Base-by-base conservation (phyloP, 1,140 invertebrate genomes). In the Tetranychus urticae region DNA sequence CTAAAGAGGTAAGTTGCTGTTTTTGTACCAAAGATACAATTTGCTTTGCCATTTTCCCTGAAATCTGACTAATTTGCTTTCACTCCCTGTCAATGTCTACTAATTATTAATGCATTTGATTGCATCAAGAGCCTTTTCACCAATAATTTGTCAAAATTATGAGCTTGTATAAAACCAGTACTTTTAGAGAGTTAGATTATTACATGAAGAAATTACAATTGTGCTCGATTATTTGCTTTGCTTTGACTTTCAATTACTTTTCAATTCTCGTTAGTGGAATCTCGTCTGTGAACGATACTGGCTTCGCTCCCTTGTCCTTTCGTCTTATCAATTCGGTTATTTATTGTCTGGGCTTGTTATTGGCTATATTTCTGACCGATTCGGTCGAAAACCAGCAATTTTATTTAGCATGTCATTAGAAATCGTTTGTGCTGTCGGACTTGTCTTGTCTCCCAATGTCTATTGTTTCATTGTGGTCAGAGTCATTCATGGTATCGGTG, bases 251-350 rank as follows among this genome's bases (percentile, higher is more conserved):
- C 23, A 23, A 23, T 23, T 23, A 23, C 23, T 23, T 23, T 23
- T 23, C 0, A 23, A 23, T 23, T 42, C 13, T 61, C 2, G n/a
- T 52, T 52, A 86, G 74, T 88, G 82, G 77, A 68, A 83, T 67
- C 71, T 88, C 66, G 82, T 86, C 14, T 88, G 86, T 71, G 77
- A 80, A 34, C 75, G 72, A 56, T 75, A 76, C 33, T 83, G 79
- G 72, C 67, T 84, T 60, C 72, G 77, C 61, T 80, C 82, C 8
- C 79, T 78, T 23, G 79, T 82, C 5, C 83, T 86, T 69, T 79
- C 85, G 1, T 68, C 86, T 48, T 86, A 86, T 69, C 88, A 89
- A 83, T 71, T 82, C 62, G 86, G 86, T 61, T 83, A 85, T 56
- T 78, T 87, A 67, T 65, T 85, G 64, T 85, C 86, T 34, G 85